These are phyloP conservation scores for Hyperoodon ampullatus DNA, from an alignment of 2,113 vertebrate genomes.

Conservation along the genomic window DNA sequence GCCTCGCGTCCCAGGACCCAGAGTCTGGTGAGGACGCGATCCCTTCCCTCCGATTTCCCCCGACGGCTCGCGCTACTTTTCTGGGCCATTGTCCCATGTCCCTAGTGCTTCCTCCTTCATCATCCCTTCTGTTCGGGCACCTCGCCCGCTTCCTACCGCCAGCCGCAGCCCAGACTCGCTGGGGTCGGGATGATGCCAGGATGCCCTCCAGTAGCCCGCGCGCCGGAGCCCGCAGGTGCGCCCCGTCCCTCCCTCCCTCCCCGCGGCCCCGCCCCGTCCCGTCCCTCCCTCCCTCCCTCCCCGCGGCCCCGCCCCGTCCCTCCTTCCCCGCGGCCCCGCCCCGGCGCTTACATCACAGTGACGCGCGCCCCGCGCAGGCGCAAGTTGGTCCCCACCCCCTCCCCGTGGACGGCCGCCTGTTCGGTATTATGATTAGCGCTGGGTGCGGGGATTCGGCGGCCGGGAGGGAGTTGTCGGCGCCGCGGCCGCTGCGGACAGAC, in stretches of 20 bases:
- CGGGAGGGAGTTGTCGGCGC: conserved; percentile 69
- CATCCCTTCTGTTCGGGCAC: background rate
- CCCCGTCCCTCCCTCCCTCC: background rate
- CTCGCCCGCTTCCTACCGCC: background rate
- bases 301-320: background rate
- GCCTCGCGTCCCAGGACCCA: background rate
- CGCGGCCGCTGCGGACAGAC: conserved; percentile 67
- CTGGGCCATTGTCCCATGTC: background rate
- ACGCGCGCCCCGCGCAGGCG: conserved; percentile 70
- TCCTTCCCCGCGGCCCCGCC: background rate
- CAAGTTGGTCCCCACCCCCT: conserved; percentile 6
- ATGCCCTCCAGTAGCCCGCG: background rate
- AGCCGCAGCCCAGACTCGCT: rapidly evolving
- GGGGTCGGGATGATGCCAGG: rapidly evolving
- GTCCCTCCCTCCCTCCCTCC: background rate
- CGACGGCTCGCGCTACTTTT: background rate
- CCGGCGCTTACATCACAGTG: conserved; percentile 29
- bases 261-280: background rate
- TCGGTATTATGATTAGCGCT: conserved; percentile 77
- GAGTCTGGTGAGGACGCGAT: background rate
- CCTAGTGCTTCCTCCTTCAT: background rate
- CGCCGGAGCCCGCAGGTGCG: background rate
- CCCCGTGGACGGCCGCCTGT: conserved; percentile 50
- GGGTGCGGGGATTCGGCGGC: conserved; percentile 73
- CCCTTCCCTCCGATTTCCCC: background rate